Evolutionary conservation across 1,140 invertebrate species (phyloP).

Genomic region (Liolophura sinensis): DNA sequence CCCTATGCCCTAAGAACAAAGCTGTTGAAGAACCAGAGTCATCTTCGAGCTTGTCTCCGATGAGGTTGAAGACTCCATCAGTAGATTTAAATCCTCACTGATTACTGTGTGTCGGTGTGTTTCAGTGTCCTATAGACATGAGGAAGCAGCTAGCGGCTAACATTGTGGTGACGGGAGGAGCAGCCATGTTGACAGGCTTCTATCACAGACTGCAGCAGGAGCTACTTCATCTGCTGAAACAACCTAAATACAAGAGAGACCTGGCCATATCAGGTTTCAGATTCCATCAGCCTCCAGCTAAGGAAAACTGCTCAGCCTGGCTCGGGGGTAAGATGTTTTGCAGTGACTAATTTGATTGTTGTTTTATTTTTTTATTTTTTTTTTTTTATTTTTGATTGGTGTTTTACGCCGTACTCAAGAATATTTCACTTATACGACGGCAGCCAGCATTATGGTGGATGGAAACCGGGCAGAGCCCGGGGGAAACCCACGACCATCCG

Average conservation of each 20-base stretch:
- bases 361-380: not conserved
- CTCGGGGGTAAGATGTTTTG: slow-evolving; percentile 69
- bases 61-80: no score
- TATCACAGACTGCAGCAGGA: slow-evolving; percentile 75
- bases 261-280: slow-evolving; percentile 71
- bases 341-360: not conserved
- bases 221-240: slow-evolving; percentile 68
- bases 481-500: no score
- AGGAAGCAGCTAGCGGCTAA: slow-evolving; percentile 75
- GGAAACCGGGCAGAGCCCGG: no score
- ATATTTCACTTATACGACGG: no score
- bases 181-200: slow-evolving; percentile 79
- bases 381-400: slow-evolving; percentile 2
- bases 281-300: slow-evolving; percentile 77
- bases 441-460: no score
- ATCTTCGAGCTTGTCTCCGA: no score
- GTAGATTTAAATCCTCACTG: no score
- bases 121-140: slow-evolving; percentile 77
- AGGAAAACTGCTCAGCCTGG: slow-evolving; percentile 85
- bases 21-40: no score
- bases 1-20: no score
- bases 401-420: not conserved
- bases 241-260: slow-evolving; percentile 68
- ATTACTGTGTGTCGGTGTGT: slow-evolving; percentile 17
- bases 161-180: slow-evolving; percentile 83